Evolutionary conservation across 2,797 vertebrate genomes (phyloP), one percentile per base, ranked within the genome.

Genomic region (Acanthurus lineatus): DNA sequence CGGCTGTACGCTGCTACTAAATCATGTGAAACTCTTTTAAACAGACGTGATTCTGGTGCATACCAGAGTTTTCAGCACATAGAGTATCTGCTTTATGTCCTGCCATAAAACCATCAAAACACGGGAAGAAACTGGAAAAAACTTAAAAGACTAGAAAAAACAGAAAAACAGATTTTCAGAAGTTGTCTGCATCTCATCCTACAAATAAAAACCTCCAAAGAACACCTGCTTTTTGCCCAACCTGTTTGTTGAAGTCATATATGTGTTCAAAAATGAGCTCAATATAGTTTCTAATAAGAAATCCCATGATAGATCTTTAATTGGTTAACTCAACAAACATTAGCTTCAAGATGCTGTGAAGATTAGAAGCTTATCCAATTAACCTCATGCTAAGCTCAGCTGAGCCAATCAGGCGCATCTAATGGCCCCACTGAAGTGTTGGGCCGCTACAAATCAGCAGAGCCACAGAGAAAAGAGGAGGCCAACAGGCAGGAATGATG

Each of bases 311-410:
- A 14, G 61, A 25, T 25, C 25, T 59, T 60, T 10, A 54, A 59
- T 20, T 22, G 16, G 49, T 62, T 35, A 62, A 60, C 57, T 68
- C 16, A 63, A 35, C 22, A 68, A 73, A 54, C 65, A 52, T 70
- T 71, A 74, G 59, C 4, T 14, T 42, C 28, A 60, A 2, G 76
- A 76, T 87, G 90, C 93, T 93, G 94, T 95, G 92, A 95, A 96
- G 96, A 96, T 96, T 94, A 96, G 94, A 94, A 94, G 94, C 91
- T 97, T 85, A 96, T 97, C 96, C 96, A 96, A 96, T 97, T 97
- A 96, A 92, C 94, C 94, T 87, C 94, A 93, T 90, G 93, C 93
- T 28, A 90, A 88, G 86, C 92, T 71, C 62, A 16, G 79, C 90
- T 89, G 69, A 92, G 92, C 93, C 95, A 96, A 95, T 96, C 96